Percentiles rank a stretch among this genome's conserved stretches.
phyloP scores from a whole-genome alignment of 2,888 invertebrate species.

The Ypsolopha sequella region DNA sequence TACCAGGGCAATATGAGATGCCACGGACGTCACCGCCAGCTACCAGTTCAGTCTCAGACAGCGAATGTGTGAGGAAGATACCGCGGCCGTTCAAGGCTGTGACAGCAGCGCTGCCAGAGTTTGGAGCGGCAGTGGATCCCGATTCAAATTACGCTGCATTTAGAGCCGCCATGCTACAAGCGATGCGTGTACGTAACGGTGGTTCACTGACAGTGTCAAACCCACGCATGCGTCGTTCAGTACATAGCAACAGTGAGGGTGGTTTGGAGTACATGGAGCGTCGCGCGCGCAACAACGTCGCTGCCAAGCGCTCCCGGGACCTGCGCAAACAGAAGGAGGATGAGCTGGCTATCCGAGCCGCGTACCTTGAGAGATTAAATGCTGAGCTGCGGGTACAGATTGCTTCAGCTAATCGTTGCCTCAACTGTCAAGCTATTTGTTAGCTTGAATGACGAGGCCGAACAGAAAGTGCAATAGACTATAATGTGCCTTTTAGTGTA shows the following conservation, averaged over 20 bases:
- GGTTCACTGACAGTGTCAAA: slow-evolving; percentile 42
- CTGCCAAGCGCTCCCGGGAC: slow-evolving; percentile 93
- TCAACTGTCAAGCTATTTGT: no score
- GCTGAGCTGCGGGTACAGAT: background rate
- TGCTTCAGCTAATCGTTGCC: no score
- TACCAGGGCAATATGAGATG: background rate
- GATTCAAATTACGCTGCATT: slow-evolving; percentile 36
- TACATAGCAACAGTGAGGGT: slow-evolving; percentile 25
- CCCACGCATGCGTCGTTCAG: slow-evolving; percentile 72
- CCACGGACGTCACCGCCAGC: background rate
- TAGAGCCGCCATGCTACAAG: slow-evolving; percentile 69
- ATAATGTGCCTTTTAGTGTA: no score
- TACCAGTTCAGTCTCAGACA: background rate
- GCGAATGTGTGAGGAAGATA: background rate
- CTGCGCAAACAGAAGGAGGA: slow-evolving; percentile 91
- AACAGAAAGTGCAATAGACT: no score
- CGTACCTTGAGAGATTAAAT: background rate
- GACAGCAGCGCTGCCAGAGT: background rate
- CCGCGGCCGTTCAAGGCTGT: background rate
- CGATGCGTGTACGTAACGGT: slow-evolving; percentile 15
- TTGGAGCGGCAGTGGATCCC: background rate
- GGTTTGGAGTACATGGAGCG: slow-evolving; percentile 88
- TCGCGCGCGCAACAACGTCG: slow-evolving; percentile 92
- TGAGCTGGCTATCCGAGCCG: slow-evolving; percentile 66
- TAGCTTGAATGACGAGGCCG: no score